These are phyloP conservation scores for Apoda limacodes DNA, from an alignment of 2,888 invertebrate species.

Conservation along the genomic window DNA sequence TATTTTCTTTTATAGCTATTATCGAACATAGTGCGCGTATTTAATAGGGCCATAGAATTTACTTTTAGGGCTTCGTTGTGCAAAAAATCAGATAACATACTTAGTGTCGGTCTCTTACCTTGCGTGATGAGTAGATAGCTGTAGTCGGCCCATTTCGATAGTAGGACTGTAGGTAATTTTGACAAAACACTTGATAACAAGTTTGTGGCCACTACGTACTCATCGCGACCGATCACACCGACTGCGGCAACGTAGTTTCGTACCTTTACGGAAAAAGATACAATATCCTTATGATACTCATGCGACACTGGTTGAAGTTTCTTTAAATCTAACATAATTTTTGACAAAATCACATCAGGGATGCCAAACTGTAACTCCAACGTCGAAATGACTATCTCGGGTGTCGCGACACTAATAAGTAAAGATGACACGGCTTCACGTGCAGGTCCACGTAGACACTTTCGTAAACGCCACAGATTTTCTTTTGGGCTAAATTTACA, in stretches of 20 bases:
- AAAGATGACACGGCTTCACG: too few relatives aligned
- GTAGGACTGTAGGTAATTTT: conserved; percentile 13
- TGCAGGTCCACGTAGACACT: too few relatives aligned
- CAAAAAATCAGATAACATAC: not conserved
- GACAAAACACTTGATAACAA: too few relatives aligned
- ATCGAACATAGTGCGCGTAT: not conserved
- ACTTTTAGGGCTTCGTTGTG: not conserved
- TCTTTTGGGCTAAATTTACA: too few relatives aligned
- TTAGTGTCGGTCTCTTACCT: too few relatives aligned
- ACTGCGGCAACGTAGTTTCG: conserved; percentile 17
- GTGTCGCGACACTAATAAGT: too few relatives aligned
- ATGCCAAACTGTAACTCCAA: too few relatives aligned
- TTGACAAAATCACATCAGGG: too few relatives aligned
- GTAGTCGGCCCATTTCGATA: conserved; percentile 19
- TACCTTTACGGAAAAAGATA: conserved; percentile 17
- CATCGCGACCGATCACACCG: conserved; percentile 9
- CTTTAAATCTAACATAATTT: conserved; percentile 13
- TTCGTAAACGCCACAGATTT: too few relatives aligned
- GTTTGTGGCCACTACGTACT: too few relatives aligned
- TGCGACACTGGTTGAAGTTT: conserved; percentile 12
- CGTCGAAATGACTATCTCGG: too few relatives aligned
- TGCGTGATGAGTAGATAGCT: too few relatives aligned
- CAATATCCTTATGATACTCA: conserved; percentile 18
- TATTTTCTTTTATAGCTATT: not conserved
- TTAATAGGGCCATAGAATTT: not conserved